Evolutionary conservation across 2,888 invertebrate species (phyloP).

Genomic region (Nemoura dubitans): DNA sequence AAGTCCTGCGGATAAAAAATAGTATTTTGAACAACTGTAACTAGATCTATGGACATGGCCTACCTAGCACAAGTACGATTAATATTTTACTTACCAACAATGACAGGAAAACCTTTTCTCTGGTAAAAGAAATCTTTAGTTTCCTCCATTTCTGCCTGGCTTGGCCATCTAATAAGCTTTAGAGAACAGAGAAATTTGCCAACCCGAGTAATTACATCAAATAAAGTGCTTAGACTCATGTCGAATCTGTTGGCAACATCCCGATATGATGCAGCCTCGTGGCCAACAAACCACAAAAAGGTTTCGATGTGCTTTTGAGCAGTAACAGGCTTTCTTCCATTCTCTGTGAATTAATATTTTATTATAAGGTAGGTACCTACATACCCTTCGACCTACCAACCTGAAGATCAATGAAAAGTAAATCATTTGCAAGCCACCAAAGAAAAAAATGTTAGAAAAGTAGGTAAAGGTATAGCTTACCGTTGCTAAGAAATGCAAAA

Average conservation of each 20-base stretch:
- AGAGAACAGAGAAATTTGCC: slow-evolving; percentile 22
- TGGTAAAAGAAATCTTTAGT: not conserved
- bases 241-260: slow-evolving; percentile 39
- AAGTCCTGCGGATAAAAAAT: too few species aligned
- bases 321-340: slow-evolving; percentile 12
- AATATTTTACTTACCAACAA: not conserved
- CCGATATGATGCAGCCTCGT: slow-evolving; percentile 31
- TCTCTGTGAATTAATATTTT: not conserved
- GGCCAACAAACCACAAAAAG: slow-evolving; percentile 40
- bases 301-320: slow-evolving; percentile 31
- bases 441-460: too few species aligned
- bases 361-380: too few species aligned
- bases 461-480: not conserved
- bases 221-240: slow-evolving; percentile 28
- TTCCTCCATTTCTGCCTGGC: too few species aligned
- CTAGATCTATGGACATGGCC: too few species aligned
- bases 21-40: too few species aligned
- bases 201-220: slow-evolving; percentile 26
- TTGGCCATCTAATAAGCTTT: slow-evolving; percentile 17
- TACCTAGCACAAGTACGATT: too few species aligned
- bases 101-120: not conserved
- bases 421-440: too few species aligned
- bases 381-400: too few species aligned
- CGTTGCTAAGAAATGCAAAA: not conserved
- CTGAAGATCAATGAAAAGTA: too few species aligned